A percentile compares a stretch with the other conserved stretches of the same genome.
These are phyloP conservation scores for Caenorhabditis elegans DNA, from an alignment of 1,140 invertebrate species.

Conservation along the genomic window WBcel235 BX284606.5:10002001-10002500, in stretches of 20 bases:
- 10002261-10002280: slow-evolving; percentile 20
- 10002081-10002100: slow-evolving; percentile 42
- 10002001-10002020: slow-evolving; percentile 14
- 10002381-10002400: not conserved
- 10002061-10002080: slow-evolving; percentile 41
- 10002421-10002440: not conserved
- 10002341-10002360: not conserved
- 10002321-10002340: slow-evolving; percentile 9
- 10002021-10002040: slow-evolving; percentile 20
- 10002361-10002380: too few species aligned
- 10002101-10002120: slow-evolving; percentile 18
- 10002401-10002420: not conserved
- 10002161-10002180: slow-evolving; percentile 7
- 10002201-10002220: not conserved
- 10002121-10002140: not conserved
- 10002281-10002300: not conserved
- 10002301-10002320: slow-evolving; percentile 14
- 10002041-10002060: slow-evolving; percentile 36
- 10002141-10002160: not conserved
- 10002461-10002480: not conserved
- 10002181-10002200: not conserved
- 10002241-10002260: not conserved
- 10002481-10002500: not conserved
- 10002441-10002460: not conserved
- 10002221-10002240: not conserved